These are phyloP conservation scores for Ciconia maguari DNA, from an alignment of 2,113 vertebrate genomes.

Conservation along the genomic window DNA sequence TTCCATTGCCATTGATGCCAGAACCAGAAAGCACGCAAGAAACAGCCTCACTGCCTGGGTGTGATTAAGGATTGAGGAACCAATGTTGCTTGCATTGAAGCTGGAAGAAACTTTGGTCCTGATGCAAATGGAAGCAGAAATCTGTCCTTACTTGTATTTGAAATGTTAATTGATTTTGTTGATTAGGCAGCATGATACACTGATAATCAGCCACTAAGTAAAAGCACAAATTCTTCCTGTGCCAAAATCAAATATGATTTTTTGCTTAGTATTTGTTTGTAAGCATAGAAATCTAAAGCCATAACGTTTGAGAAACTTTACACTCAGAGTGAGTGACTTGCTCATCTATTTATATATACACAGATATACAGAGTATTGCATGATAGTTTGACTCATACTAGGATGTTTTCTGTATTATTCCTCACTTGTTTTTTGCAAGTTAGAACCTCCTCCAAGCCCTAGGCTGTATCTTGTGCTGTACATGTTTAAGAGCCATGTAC, in stretches of 20 bases:
- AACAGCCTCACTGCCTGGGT: neutral
- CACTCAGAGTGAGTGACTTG: neutral
- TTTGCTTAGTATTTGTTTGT: neutral
- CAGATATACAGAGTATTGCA: neutral
- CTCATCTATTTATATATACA: neutral
- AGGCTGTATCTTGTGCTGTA: neutral
- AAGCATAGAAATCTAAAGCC: neutral
- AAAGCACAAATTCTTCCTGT: neutral
- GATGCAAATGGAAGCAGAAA: neutral
- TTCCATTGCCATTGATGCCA: neutral
- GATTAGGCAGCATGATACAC: neutral
- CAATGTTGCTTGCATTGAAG: fast-evolving
- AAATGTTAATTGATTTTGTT: neutral
- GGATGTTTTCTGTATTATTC: neutral
- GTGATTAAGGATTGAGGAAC: neutral
- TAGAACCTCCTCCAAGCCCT: neutral
- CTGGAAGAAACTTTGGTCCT: neutral
- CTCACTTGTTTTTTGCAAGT: neutral
- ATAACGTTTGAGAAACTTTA: neutral
- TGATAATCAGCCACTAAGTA: neutral
- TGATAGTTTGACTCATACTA: neutral
- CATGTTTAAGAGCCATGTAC: neutral
- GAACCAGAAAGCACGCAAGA: neutral
- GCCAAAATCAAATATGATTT: neutral
- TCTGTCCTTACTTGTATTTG: neutral